These are phyloP conservation scores for Nylanderia fulva DNA, from an alignment of 1,140 invertebrate genomes.

Conservation along the genomic window DNA sequence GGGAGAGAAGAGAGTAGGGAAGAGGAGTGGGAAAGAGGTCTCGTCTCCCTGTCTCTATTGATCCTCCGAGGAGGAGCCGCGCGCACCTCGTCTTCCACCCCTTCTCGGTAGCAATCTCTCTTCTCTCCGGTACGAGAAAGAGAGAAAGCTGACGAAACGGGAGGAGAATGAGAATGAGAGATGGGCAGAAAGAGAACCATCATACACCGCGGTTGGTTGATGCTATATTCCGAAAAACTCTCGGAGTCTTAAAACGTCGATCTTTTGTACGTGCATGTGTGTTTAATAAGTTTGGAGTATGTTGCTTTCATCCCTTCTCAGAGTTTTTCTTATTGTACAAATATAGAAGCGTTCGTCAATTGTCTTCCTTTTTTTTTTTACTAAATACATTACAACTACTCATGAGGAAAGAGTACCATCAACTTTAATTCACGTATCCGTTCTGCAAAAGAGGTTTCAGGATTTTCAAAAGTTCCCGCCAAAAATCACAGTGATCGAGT, in stretches of 20 bases:
- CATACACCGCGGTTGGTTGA: constrained; percentile 58
- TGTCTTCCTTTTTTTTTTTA: constrained; percentile 6
- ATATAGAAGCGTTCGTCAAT: constrained; percentile 11
- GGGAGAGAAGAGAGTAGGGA: constrained; percentile 63
- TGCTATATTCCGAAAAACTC: constrained; percentile 62
- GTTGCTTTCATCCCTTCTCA: not conserved
- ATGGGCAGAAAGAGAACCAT: constrained; percentile 58
- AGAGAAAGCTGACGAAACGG: constrained; percentile 19
- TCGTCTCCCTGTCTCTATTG: constrained; percentile 86
- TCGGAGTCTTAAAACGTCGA: constrained; percentile 52
- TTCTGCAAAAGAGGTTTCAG: not conserved
- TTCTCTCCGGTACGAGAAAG: constrained; percentile 62
- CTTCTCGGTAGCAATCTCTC: constrained; percentile 61
- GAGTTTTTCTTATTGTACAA: not conserved
- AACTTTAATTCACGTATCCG: constrained; percentile 45
- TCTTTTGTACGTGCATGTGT: constrained; percentile 15
- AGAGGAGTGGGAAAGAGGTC: constrained; percentile 80
- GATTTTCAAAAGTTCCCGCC: constrained; percentile 36
- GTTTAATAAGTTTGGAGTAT: not conserved
- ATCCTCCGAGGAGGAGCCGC: constrained; percentile 84
- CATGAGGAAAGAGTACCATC: constrained; percentile 8
- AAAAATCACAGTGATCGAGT: constrained; percentile 17
- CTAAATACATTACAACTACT: not conserved
- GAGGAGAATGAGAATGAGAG: constrained; percentile 44
- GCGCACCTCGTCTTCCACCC: constrained; percentile 56